Evolutionary conservation across 2,113 vertebrate genomes (phyloP).

Genomic region (Hypanus sabinus): DNA sequence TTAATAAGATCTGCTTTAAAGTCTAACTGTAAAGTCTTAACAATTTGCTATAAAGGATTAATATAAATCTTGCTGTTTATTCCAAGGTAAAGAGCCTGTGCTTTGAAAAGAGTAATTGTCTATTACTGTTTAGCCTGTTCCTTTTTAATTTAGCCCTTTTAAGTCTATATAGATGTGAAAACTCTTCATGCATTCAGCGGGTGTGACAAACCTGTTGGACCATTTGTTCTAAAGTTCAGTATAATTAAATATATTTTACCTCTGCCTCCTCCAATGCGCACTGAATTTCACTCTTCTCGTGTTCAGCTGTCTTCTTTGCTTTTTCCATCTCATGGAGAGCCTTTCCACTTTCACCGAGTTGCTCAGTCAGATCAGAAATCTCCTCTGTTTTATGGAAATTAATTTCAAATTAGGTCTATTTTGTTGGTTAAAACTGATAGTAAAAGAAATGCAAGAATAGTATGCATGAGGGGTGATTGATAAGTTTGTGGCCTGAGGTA

Average conservation of each 20-base stretch:
- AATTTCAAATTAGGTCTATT: not conserved
- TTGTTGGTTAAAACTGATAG: not conserved
- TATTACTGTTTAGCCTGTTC: not conserved
- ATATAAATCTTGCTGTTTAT: not conserved
- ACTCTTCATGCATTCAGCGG: not conserved
- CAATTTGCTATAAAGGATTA: not conserved
- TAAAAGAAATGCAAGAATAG: not conserved
- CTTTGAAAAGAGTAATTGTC: not conserved
- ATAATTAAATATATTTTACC: constrained; percentile 33
- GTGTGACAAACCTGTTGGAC: not conserved
- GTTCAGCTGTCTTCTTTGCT: constrained; percentile 51
- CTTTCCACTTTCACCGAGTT: constrained; percentile 50
- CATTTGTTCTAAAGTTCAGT: not conserved
- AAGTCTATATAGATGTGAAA: not conserved
- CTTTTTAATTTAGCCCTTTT: not conserved
- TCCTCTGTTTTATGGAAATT: constrained; percentile 46
- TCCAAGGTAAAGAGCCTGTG: not conserved
- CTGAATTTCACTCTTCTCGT: constrained; percentile 49
- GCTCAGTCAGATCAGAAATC: constrained; percentile 50
- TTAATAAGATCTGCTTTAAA: too few relatives aligned
- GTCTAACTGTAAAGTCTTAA: not conserved
- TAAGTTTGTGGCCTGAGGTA: too few relatives aligned
- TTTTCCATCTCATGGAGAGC: constrained; percentile 51
- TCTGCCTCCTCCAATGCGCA: constrained; percentile 49
- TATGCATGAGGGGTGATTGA: too few relatives aligned